A percentile compares a stretch with the other conserved stretches of the same genome.
Evolutionary conservation across 2,888 invertebrate genomes (phyloP).

Genomic region (Epinotia nisella): DNA sequence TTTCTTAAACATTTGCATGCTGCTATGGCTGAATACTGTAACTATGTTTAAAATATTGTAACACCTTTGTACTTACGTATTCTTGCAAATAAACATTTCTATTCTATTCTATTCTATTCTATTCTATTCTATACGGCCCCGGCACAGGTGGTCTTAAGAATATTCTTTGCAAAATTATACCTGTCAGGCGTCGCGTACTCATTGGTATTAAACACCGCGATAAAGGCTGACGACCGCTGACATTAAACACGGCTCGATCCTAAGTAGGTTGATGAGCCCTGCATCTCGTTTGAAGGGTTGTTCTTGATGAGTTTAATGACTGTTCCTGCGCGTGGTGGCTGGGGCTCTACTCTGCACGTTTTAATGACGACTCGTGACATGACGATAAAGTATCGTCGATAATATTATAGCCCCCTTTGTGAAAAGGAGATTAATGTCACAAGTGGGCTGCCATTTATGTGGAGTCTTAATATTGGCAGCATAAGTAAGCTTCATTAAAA

Average conservation of each 20-base stretch:
- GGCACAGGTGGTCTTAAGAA: slow-evolving; percentile 42
- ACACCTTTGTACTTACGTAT: no score
- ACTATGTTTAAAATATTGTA: no score
- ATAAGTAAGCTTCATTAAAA: no score
- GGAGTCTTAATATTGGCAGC: no score
- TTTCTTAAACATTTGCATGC: no score
- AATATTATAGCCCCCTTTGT: background rate
- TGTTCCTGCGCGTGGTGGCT: background rate
- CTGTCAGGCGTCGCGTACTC: slow-evolving; percentile 24
- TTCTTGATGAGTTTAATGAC: slow-evolving; percentile 1
- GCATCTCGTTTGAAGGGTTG: slow-evolving; percentile 1
- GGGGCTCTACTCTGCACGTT: background rate
- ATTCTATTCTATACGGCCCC: no score
- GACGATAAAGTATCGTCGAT: background rate
- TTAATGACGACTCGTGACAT: background rate
- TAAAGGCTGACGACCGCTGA: slow-evolving; percentile 37
- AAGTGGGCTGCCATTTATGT: no score
- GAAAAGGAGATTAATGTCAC: background rate
- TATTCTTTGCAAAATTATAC: slow-evolving; percentile 43
- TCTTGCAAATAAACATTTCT: no score
- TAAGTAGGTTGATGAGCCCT: background rate
- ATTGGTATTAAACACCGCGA: slow-evolving; percentile 38
- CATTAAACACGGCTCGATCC: slow-evolving; percentile 26
- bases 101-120: no score
- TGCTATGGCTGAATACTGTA: no score